Conservation (phyloP, 2,797 vertebrate species). For the Tenualosa thibaudeaui region DNA sequence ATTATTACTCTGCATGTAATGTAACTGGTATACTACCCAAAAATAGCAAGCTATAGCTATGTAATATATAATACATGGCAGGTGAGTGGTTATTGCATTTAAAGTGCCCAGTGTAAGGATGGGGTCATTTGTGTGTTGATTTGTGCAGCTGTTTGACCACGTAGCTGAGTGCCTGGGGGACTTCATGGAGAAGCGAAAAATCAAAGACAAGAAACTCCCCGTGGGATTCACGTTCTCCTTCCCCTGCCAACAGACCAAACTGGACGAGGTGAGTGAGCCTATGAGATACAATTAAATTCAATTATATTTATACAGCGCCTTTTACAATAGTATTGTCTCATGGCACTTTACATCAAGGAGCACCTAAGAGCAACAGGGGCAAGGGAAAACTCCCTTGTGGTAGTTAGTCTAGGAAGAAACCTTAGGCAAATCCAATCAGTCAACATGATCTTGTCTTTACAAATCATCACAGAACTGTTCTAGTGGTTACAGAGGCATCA, state of each 20-base stretch:
- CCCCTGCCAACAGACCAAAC: constrained; percentile 88
- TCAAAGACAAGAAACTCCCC: constrained; percentile 96
- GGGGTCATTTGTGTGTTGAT: background rate
- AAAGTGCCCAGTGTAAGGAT: background rate
- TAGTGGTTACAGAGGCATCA: background rate
- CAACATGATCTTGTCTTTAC: background rate
- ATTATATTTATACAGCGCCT: too few species aligned
- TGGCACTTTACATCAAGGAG: too few species aligned
- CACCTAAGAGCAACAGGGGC: too few species aligned
- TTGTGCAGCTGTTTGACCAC: constrained; percentile 89
- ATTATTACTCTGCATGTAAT: too few species aligned
- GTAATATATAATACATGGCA: too few species aligned
- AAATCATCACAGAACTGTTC: background rate
- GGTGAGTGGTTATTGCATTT: too few species aligned
- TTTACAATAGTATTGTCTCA: too few species aligned
- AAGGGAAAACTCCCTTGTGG: too few species aligned
- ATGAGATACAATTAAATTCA: too few species aligned
- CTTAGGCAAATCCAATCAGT: background rate
- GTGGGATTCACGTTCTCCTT: constrained; percentile 98
- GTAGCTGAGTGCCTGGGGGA: constrained; percentile 96
- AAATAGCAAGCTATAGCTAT: too few species aligned
- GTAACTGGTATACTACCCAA: too few species aligned
- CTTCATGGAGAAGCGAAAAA: constrained; percentile 96
- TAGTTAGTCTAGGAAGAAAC: too few species aligned
- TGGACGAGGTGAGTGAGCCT: constrained; percentile 86